Evolutionary conservation across 92 coral and sea anemone species (phyloP).

Genomic region (Porites evermanni): DNA sequence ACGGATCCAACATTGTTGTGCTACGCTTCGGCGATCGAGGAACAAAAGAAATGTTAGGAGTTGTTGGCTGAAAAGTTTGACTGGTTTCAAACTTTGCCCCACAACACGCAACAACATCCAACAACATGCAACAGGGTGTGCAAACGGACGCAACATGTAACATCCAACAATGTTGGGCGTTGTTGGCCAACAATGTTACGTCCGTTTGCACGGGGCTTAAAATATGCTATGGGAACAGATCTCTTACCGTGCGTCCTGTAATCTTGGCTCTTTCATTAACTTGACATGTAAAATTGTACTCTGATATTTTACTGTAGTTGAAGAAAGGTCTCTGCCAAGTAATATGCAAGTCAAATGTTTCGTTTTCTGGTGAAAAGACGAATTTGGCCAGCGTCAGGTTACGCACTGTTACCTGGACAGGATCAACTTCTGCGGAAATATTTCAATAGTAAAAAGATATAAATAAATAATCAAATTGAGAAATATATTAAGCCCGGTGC

Average conservation of each 20-base stretch:
- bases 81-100: too few species aligned
- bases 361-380: conserved; percentile 20
- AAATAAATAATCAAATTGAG: background rate
- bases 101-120: too few species aligned
- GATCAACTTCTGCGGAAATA: background rate
- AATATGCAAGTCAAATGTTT: conserved; percentile 2
- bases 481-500: too few species aligned
- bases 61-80: too few species aligned
- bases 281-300: background rate
- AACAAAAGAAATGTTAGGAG: too few species aligned
- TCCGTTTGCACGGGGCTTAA: too few species aligned
- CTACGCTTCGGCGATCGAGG: too few species aligned
- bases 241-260: background rate
- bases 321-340: conserved; percentile 69
- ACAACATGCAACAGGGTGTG: too few species aligned
- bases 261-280: background rate
- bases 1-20: too few species aligned
- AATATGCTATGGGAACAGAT: background rate
- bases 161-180: too few species aligned
- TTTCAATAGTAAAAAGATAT: background rate
- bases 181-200: too few species aligned
- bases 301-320: conserved; percentile 40
- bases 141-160: too few species aligned
- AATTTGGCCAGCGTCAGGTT: background rate
- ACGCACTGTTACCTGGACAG: conserved; percentile 12